These are phyloP conservation scores for Microctenopoma lineatum DNA, from an alignment of 2,797 vertebrate genomes.

Conservation along the genomic window DNA sequence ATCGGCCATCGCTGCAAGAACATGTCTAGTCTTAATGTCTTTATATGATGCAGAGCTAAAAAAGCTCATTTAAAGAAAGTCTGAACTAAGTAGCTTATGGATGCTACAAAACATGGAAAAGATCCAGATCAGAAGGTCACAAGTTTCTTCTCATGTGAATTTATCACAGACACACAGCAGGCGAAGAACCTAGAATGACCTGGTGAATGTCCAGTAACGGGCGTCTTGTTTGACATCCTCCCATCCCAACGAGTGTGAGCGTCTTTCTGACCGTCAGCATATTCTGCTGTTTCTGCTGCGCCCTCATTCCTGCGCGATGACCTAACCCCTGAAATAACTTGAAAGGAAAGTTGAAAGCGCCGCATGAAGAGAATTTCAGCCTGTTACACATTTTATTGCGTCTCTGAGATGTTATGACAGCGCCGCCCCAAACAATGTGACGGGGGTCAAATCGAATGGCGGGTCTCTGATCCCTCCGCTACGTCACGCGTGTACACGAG, in stretches of 20 bases:
- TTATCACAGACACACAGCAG: too few relatives aligned
- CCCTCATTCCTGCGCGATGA: constrained; percentile 40
- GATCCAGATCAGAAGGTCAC: too few relatives aligned
- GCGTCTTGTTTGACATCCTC: too few relatives aligned
- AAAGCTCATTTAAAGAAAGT: neutral
- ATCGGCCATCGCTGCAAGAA: constrained; percentile 5
- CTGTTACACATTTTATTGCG: constrained; percentile 24
- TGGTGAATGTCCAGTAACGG: too few relatives aligned
- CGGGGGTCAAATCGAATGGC: constrained; percentile 22
- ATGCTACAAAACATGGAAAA: too few relatives aligned
- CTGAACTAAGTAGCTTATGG: too few relatives aligned
- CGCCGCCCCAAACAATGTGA: constrained; percentile 50
- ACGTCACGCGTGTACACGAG: constrained; percentile 19
- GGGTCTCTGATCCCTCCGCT: constrained; percentile 9
- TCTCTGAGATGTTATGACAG: constrained; percentile 69
- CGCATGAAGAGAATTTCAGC: constrained; percentile 30
- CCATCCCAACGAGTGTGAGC: too few relatives aligned
- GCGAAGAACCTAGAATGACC: too few relatives aligned
- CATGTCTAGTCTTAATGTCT: constrained; percentile 18
- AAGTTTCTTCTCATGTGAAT: too few relatives aligned
- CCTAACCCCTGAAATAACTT: constrained; percentile 6
- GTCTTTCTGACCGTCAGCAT: constrained; percentile 2
- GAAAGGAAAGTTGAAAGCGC: constrained; percentile 28
- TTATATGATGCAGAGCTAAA: constrained; percentile 13
- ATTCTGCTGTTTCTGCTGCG: constrained; percentile 27